phyloP scores from a whole-genome alignment of 2,797 vertebrate genomes.

The Glyptemys insculpta region DNA sequence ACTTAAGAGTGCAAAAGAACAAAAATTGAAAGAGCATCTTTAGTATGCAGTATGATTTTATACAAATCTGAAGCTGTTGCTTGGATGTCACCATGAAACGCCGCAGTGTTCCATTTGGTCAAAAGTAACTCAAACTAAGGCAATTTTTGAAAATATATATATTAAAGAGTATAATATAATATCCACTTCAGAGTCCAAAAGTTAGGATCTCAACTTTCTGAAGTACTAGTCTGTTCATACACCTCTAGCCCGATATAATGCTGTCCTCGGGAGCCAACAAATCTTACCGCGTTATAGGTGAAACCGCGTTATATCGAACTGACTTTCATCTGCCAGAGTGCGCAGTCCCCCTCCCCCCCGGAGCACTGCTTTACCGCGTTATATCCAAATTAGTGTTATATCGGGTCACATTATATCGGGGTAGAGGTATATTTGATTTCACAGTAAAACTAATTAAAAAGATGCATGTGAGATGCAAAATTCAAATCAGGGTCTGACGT shows the following conservation, averaged over 20 bases:
- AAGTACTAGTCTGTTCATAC: not conserved
- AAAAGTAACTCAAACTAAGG: not conserved
- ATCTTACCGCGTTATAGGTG: too few relatives aligned
- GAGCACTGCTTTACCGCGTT: too few relatives aligned
- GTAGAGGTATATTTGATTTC: not conserved
- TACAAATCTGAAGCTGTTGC: not conserved
- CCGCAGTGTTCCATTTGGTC: not conserved
- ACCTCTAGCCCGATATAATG: too few relatives aligned
- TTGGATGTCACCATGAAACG: not conserved
- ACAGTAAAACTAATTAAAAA: not conserved
- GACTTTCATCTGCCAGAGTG: too few relatives aligned
- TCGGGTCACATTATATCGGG: too few relatives aligned
- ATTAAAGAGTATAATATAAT: not conserved
- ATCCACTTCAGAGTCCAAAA: not conserved
- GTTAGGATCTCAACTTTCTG: not conserved
- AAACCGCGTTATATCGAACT: too few relatives aligned
- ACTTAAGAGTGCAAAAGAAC: not conserved
- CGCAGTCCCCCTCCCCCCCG: too few relatives aligned
- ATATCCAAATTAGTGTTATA: too few relatives aligned
- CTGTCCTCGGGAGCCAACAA: too few relatives aligned
- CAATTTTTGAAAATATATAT: not conserved
- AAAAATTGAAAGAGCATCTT: not conserved
- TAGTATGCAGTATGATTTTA: not conserved
- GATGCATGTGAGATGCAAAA: not conserved
- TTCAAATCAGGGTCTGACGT: not conserved